Conservation (phyloP, 2,888 invertebrate species). For the Tryphoninae sp. region DNA sequence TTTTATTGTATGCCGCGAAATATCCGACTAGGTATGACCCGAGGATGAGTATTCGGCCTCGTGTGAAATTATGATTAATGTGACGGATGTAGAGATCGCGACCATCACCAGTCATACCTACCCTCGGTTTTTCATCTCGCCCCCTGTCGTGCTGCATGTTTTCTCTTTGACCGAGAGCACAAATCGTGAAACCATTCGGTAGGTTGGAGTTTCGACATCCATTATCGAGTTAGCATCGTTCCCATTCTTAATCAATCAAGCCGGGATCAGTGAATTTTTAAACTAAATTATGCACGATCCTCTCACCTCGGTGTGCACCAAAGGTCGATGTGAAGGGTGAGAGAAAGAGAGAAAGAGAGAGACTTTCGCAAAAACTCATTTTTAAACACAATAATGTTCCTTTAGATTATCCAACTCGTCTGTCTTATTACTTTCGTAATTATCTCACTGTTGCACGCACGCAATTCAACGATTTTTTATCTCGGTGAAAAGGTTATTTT, state of each 20-base stretch:
- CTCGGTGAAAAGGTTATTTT: neutral
- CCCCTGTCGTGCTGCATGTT: neutral
- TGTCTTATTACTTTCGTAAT: neutral
- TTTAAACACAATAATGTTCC: constrained; percentile 3
- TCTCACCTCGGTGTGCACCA: neutral
- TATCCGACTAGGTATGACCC: neutral
- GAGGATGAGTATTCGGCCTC: neutral
- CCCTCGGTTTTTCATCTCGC: neutral
- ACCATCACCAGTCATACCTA: neutral
- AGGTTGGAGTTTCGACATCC: constrained; percentile 45
- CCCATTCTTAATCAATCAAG: constrained; percentile 54
- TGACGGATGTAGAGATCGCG: constrained; percentile 22
- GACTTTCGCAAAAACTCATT: constrained; percentile 16
- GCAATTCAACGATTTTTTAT: neutral
- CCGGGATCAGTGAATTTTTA: constrained; percentile 42
- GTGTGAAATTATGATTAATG: constrained; percentile 53
- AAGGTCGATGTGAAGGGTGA: no score
- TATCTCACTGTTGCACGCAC: neutral
- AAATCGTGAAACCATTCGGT: constrained; percentile 37
- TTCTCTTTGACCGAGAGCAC: constrained; percentile 4
- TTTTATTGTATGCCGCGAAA: neutral
- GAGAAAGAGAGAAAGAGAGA: no score
- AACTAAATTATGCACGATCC: constrained; percentile 44
- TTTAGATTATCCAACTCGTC: neutral
- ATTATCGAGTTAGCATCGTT: constrained; percentile 38